Evolutionary conservation across 1,140 invertebrate species (phyloP).

Genomic region (Calosoma granatense): DNA sequence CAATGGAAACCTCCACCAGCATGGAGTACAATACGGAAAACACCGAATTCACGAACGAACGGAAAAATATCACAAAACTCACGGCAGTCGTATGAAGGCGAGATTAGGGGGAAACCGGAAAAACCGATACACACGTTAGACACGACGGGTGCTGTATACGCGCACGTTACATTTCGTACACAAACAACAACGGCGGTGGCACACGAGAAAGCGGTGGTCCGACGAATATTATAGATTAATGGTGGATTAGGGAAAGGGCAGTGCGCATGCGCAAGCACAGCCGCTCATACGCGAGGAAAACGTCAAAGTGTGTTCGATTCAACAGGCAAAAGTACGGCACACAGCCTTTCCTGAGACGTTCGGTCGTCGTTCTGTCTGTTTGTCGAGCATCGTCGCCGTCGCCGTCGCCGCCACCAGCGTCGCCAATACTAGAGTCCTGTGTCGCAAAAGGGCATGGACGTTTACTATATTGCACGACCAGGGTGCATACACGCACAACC

Average conservation of each 20-base stretch:
- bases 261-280: background rate
- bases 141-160: background rate
- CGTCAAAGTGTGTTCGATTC: background rate
- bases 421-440: no score
- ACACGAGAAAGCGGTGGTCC: background rate
- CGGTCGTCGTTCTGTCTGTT: no score
- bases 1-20: constrained; percentile 34
- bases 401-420: no score
- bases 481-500: no score
- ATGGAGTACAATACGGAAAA: constrained; percentile 38
- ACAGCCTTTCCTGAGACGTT: no score
- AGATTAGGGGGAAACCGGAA: background rate
- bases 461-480: no score
- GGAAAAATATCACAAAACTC: constrained; percentile 5
- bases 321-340: background rate
- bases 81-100: background rate
- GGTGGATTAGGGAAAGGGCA: constrained; percentile 2
- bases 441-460: no score
- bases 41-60: constrained; percentile 39
- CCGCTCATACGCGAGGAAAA: background rate
- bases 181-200: no score
- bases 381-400: no score
- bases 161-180: no score
- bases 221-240: constrained; percentile 5
- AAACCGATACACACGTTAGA: background rate